Evolutionary conservation across 2,888 invertebrate species (phyloP).

Genomic region (Yponomeuta malinellus): DNA sequence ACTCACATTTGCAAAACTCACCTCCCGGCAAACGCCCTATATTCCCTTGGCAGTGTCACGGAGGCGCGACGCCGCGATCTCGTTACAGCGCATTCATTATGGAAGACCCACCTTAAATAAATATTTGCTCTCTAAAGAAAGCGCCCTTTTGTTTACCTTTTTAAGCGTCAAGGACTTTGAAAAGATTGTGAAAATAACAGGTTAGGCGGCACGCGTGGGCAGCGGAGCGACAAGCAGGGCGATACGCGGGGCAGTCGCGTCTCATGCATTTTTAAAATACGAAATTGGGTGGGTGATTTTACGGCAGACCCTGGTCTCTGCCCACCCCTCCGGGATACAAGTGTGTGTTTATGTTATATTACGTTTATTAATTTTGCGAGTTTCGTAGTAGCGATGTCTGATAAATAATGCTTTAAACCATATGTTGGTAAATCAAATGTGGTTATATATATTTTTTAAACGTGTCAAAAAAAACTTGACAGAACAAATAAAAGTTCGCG

Average conservation of each 20-base stretch:
- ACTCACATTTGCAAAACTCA: no score
- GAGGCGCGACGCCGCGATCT: slow-evolving; percentile 5
- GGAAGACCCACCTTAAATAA: slow-evolving; percentile 26
- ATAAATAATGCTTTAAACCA: not conserved
- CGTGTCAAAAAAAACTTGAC: no score
- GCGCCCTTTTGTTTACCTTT: slow-evolving; percentile 32
- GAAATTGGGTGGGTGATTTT: no score
- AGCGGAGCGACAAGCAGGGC: slow-evolving; percentile 10
- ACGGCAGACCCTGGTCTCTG: no score
- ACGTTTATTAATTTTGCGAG: no score
- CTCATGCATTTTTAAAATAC: no score
- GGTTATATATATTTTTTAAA: no score
- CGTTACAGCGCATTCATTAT: slow-evolving; percentile 24
- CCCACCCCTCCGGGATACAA: no score
- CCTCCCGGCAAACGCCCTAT: not conserved
- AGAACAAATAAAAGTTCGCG: no score
- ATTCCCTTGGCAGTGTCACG: not conserved
- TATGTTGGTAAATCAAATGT: not conserved
- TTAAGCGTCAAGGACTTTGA: slow-evolving; percentile 29
- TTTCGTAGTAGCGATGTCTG: not conserved
- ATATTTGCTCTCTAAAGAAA: slow-evolving; percentile 28
- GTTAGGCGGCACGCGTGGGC: not conserved
- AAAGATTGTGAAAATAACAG: slow-evolving; percentile 28
- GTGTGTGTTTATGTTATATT: no score
- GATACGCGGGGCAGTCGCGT: no score